phyloP scores from a whole-genome alignment of 2,797 vertebrate species.

The Holocentrus rufus region DNA sequence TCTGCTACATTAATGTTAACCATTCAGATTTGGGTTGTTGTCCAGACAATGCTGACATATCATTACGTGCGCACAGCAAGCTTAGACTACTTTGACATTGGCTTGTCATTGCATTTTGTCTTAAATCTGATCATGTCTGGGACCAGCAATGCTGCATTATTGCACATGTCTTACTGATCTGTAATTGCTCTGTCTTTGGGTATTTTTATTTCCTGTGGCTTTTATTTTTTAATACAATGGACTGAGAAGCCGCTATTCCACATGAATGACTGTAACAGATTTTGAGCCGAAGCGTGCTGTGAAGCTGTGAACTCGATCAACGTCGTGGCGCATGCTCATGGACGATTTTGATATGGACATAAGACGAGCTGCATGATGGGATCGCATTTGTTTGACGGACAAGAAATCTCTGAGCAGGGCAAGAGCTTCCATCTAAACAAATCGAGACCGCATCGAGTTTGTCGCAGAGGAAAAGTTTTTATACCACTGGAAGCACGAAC shows the following conservation, averaged over 20 bases:
- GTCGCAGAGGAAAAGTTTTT: constrained; percentile 27
- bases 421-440: background rate
- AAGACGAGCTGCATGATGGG: constrained; percentile 26
- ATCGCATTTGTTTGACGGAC: constrained; percentile 33
- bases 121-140: constrained; percentile 54
- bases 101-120: constrained; percentile 52
- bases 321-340: constrained; percentile 37
- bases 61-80: constrained; percentile 12
- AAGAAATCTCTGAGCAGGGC: background rate
- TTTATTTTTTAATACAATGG: constrained; percentile 24
- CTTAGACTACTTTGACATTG: constrained; percentile 4
- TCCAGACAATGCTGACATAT: constrained; percentile 14
- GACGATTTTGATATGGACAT: constrained; percentile 31
- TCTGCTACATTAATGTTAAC: background rate
- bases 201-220: constrained; percentile 50
- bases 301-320: constrained; percentile 59
- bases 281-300: constrained; percentile 37
- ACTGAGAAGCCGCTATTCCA: constrained; percentile 51
- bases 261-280: constrained; percentile 42
- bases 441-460: background rate
- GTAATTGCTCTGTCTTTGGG: background rate
- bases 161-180: constrained; percentile 50
- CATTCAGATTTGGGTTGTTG: background rate
- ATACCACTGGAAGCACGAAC: constrained; percentile 59
- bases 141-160: constrained; percentile 56